phyloP scores from a whole-genome alignment of 2,888 invertebrate species.

The Drosophila diplacantha region DNA sequence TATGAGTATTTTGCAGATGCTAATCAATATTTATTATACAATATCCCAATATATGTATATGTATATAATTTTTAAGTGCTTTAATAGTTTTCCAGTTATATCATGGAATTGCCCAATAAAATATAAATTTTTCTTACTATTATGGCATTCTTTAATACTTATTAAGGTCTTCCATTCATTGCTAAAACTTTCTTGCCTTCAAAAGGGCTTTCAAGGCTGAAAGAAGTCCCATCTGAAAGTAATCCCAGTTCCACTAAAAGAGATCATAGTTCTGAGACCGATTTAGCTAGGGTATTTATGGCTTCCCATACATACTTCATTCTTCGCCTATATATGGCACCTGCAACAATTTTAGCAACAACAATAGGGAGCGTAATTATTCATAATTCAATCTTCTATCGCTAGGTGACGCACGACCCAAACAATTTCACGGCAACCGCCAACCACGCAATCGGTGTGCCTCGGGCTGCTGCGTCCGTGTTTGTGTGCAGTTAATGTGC shows the following conservation, averaged over 20 bases:
- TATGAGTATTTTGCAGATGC: background rate
- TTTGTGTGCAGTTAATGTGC: conserved; percentile 57
- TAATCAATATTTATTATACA: too few species aligned
- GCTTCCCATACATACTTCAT: background rate
- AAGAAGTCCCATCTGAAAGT: background rate
- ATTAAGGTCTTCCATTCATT: too few species aligned
- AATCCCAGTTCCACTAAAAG: background rate
- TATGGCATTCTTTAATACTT: too few species aligned
- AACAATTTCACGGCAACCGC: conserved; percentile 56
- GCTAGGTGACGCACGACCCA: conserved; percentile 56
- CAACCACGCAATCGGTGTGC: conserved; percentile 37
- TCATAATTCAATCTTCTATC: conserved; percentile 69
- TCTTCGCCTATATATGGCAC: conserved; percentile 1
- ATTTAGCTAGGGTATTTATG: conserved; percentile 2
- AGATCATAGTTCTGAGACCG: background rate
- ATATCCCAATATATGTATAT: too few species aligned
- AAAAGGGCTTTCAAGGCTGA: too few species aligned
- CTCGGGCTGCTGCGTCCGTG: conserved; percentile 17
- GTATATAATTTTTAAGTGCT: background rate
- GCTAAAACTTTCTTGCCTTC: too few species aligned
- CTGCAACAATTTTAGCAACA: conserved; percentile 6
- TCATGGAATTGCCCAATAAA: too few species aligned
- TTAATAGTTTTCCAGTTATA: background rate
- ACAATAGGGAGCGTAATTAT: conserved; percentile 54
- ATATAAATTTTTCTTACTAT: too few species aligned